Evolutionary conservation across 2,888 invertebrate species (phyloP), one percentile per base, ranked within the genome.

Genomic region (Synergus umbraculus): DNA sequence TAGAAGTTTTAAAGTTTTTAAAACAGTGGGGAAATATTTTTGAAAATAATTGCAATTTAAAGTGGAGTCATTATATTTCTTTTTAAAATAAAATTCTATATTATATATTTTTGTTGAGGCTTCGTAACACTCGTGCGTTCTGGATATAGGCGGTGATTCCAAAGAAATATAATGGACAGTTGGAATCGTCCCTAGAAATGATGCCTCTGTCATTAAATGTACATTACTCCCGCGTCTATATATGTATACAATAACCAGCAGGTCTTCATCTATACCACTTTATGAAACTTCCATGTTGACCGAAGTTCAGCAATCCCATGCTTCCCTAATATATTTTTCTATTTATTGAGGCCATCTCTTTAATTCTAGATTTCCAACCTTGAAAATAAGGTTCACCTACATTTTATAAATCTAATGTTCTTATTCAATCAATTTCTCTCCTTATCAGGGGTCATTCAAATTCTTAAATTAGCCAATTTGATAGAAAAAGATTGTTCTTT

Each of bases 171-270:
- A n/a, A n/a, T n/a, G 54, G 54, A 54, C 54, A 54, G 54, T 54
- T n/a, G n/a, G 54, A 54, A 9, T 1, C 13, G n/a, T 54, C 54
- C 54, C 54, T n/a, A 2, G 54, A n/a, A 54, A 54, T n/a, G n/a
- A 54, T 54, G n/a, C 54, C n/a, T 54, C n/a, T 54, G 54, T 54
- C 54, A 54, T 54, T n/a, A 54, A 54, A 54, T 54, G 9, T 54
- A 54, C n/a, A 54, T 54, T 54, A 54, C 54, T 54, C 9, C n/a
- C 54, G n/a, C 8, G n/a, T 54, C 15, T 54, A 44, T 10, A 7
- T 37, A 37, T 37, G 5, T 10, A 44, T 44, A n/a, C 8, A 54
- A 54, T 54, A 54, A n/a, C 1, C n/a, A n/a, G n/a, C n/a, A n/a
- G 9, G 54, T n/a, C n/a, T 54, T n/a, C 8, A 54, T n/a, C 54